Conservation (phyloP, 2,888 invertebrate species). For the Idaea biselata region DNA sequence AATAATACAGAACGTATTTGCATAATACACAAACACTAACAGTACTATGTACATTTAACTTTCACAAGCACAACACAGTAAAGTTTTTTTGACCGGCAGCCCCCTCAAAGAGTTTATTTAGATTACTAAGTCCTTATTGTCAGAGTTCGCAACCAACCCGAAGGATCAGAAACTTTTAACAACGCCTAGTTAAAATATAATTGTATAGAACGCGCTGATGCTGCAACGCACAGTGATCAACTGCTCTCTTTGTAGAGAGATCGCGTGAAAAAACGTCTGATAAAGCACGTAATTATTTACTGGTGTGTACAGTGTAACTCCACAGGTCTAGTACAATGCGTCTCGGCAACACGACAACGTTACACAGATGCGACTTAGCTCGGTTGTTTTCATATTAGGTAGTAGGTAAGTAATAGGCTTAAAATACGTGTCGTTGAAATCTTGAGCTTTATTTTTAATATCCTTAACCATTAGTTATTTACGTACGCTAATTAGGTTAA, state of each 20-base stretch:
- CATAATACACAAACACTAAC: conserved; percentile 43
- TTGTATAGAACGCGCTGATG: conserved; percentile 47
- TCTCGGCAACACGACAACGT: not conserved
- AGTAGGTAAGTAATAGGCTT: not conserved
- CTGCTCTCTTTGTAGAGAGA: conserved; percentile 75
- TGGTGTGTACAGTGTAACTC: conserved; percentile 20
- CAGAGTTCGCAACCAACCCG: conserved; percentile 24
- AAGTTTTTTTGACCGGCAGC: conserved; percentile 30
- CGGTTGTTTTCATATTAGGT: not conserved
- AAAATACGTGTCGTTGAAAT: not conserved
- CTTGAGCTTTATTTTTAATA: conserved; percentile 2
- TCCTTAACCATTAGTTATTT: not conserved
- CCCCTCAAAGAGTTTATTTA: conserved; percentile 6
- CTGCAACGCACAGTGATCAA: conserved; percentile 61
- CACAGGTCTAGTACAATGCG: not conserved
- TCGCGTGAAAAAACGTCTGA: conserved; percentile 75
- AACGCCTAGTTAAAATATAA: conserved; percentile 26
- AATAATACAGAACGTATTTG: conserved; percentile 40
- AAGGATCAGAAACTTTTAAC: conserved; percentile 13
- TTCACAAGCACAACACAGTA: conserved; percentile 34
- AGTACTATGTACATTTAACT: conserved; percentile 32
- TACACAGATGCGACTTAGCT: not conserved
- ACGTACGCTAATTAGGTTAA: not conserved
- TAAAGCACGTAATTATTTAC: conserved; percentile 58
- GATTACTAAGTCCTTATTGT: conserved; percentile 19